A percentile compares a stretch with the other conserved stretches of the same genome.
Conservation (phyloP, 1,140 invertebrate genomes). For the Eupristina koningsbergeri region DNA sequence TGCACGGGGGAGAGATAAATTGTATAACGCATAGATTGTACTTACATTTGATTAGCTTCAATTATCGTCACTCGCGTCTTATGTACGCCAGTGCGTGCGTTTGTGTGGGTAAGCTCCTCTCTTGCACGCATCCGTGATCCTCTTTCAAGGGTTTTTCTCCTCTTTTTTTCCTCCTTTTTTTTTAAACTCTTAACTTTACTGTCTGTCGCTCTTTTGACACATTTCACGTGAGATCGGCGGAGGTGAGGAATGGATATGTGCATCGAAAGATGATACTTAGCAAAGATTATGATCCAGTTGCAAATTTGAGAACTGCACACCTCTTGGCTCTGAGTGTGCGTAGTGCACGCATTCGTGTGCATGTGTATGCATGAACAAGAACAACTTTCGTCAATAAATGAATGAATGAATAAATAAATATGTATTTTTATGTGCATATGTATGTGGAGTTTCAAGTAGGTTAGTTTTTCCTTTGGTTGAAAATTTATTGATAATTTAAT, state of each 20-base stretch:
- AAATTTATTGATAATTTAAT: constrained; percentile 15
- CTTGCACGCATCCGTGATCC: not conserved
- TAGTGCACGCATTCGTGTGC: not conserved
- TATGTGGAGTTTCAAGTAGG: not conserved
- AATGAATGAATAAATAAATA: no score
- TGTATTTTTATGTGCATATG: no score
- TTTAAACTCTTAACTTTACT: not conserved
- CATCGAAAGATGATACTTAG: not conserved
- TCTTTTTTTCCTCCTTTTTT: no score
- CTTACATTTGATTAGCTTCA: constrained; percentile 43
- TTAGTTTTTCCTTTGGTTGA: not conserved
- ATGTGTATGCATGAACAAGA: no score
- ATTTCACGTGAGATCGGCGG: not conserved
- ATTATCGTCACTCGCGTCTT: constrained; percentile 26
- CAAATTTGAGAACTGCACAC: not conserved
- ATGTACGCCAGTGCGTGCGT: not conserved
- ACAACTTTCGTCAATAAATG: no score
- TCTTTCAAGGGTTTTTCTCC: not conserved
- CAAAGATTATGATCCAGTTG: not conserved
- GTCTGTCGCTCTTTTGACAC: not conserved
- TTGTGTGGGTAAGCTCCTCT: not conserved
- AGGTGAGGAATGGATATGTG: not conserved
- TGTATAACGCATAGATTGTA: constrained; percentile 17
- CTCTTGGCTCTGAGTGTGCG: not conserved
- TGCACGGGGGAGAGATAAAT: not conserved